Evolutionary conservation across 2,797 vertebrate species (phyloP).

Genomic region (Etheostoma nigrum): DNA sequence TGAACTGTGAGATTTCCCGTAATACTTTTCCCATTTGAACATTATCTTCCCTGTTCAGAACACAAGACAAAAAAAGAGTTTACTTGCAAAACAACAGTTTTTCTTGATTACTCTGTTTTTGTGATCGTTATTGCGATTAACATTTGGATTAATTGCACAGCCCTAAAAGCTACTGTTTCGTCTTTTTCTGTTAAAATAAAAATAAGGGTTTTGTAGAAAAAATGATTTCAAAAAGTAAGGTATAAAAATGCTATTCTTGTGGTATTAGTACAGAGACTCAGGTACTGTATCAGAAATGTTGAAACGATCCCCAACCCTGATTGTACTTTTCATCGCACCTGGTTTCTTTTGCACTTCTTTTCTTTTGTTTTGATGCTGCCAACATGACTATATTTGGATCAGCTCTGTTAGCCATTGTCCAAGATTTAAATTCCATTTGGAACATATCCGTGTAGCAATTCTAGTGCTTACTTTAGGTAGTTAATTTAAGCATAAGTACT

Average conservation of each 20-base stretch:
- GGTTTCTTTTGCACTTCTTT: not conserved
- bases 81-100: too few relatives aligned
- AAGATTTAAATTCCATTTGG: constrained; percentile 4
- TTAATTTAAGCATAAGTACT: not conserved
- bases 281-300: not conserved
- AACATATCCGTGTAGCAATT: not conserved
- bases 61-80: too few relatives aligned
- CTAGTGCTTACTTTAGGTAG: not conserved
- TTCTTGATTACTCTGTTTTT: too few relatives aligned
- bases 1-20: too few relatives aligned
- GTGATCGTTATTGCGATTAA: too few relatives aligned
- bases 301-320: not conserved
- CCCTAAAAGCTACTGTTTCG: too few relatives aligned
- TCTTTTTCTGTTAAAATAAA: not conserved
- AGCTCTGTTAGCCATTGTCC: not conserved
- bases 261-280: not conserved
- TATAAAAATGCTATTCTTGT: not conserved
- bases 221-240: not conserved
- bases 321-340: not conserved
- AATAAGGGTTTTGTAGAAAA: not conserved
- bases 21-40: too few relatives aligned
- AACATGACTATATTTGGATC: not conserved
- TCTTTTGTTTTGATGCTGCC: not conserved
- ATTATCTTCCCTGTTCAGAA: too few relatives aligned
- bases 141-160: too few relatives aligned